Evolutionary conservation across 2,797 vertebrate genomes (phyloP), one percentile per base, ranked within the genome.

Genomic region (Sebastes vulpes): DNA sequence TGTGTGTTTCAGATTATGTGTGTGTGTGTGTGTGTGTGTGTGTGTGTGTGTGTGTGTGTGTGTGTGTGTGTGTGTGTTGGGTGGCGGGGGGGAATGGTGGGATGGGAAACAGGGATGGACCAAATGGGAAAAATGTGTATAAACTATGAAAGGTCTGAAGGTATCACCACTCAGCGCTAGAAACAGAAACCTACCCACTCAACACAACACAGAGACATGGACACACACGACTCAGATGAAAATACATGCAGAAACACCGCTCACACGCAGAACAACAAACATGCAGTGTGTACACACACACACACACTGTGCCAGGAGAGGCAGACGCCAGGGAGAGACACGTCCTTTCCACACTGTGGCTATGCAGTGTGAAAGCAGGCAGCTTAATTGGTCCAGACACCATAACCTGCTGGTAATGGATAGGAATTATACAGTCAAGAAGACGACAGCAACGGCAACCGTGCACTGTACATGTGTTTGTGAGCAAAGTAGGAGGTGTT

Each of bases 381-480:
- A 52, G 58, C 11, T 18, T 77, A 84, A 90, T 85, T 65, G 46
- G 66, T 65, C 52, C 67, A 31, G 75, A 82, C 65, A 78, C 60
- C 42, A 53, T 71, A 82, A 85, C 63, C 59, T 83, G 66, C 46
- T 65, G 57, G 48, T 79, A 82, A 81, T 79, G 29, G 77, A 83
- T 42, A 70, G 29, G 29, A 89, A 87, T 81, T 80, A 82, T 69
- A 80, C 72, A 82, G 54, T 64, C 56, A 75, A 79, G 28, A 75
- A 77, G 42, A 58, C 64, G 29, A 76, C 60, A 72, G 77, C 60
- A 48, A 58, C 32, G 28, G 31, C 25, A 46, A 31, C 6, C 3
- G 8, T 77, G 52, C 9, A 3, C 26, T 58, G 50, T 54, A 16
- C 29, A 21, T 61, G 20, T 72, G 28, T 74, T 35, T 56, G 52